Evolutionary conservation across 2,113 vertebrate genomes (phyloP), one percentile per base, ranked within the genome.

Genomic region (Psilopsiagon aurifrons): DNA sequence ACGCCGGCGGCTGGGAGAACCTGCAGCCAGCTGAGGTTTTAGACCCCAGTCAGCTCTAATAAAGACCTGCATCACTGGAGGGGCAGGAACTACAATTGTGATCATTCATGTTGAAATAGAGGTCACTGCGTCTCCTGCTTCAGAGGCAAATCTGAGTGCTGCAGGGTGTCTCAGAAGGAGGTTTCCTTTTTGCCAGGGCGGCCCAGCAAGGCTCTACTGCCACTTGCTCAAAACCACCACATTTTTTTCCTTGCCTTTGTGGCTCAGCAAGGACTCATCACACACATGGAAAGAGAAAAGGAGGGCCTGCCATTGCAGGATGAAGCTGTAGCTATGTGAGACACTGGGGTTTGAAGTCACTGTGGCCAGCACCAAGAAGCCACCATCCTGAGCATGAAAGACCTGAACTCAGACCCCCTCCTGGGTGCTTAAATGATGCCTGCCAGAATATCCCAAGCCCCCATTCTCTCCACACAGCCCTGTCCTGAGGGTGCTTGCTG

Each of bases 1-100:
- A 67, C 0, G 5, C 59, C 29, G 0, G 81, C 85, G 54, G 79
- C 92, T 81, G 77, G 77, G 43, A 88, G 80, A 70, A 85, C 90
- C 74, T 80, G 87, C 71, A 71, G 95, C 84, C 83, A 75, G 95
- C 64, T 76, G 85, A 95, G 90, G 87, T 86, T 95, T 94, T 22
- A 15, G 79, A 85, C 81, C 86, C 46, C 89, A 94, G 92, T 92
- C 96, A 94, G 83, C 29, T 92, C 94, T 78, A 96, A 96, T 97
- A 94, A 86, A 60, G 47, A 43, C 90, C 67, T 85, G 97, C 90
- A 59, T 92, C 92, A 43, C 44, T 93, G 80, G 79, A 95, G 68
- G 70, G 83, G 87, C 83, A 95, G 73, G 39, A 91, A 44, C 55
- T 68, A 69, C 86, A 85, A 15, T 13, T 51, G 71, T 0, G 0